Base-by-base conservation (phyloP, 2,113 vertebrate species). In the Psilopsiagon aurifrons region DNA sequence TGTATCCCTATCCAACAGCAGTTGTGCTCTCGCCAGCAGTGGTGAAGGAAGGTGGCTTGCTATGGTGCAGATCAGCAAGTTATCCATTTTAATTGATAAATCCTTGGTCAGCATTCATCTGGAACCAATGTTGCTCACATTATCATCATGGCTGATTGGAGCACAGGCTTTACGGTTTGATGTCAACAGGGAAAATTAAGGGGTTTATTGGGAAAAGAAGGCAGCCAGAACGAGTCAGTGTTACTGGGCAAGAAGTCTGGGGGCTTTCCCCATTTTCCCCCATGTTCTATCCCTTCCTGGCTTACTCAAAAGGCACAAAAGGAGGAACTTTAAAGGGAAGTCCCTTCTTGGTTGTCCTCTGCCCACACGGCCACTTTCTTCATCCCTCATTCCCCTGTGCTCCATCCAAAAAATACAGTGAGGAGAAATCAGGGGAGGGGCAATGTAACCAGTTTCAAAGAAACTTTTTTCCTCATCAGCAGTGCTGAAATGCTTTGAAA, bases 401-500 rank as follows among this genome's bases (percentile, higher is more conserved):
- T 85, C 41, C 37, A 59, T 62, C 88, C 76, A 23, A 90, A 60
- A 83, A 74, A 62, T 9, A 14, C 37, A 13, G 4, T 41, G 13
- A 73, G 49, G 35, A 54, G 67, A 73, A 66, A 57, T 39, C 1
- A 2, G 18, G 51, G 47, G 73, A 62, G 29, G 33, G 46, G 47
- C 31, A 55, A 62, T 2, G 5, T 19, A 85, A 76, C 67, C 41
- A 6, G 18, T 94, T 93, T 86, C 70, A 94, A 94, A 97, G 85
- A 47, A 92, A 79, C 47, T 73, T 93, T 86, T 59, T 60, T 57
- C 85, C 83, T 90, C 79, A 83, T 88, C 95, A 96, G 85, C 90
- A 88, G 49, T 47, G 78, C 83, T 83, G 80, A 90, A 92, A 62
- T 2, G 1, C 92, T 93, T 92, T 90, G 95, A 80, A 94, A 97